Conservation (phyloP, 2,888 invertebrate genomes). For the Sacculina carcini region DNA sequence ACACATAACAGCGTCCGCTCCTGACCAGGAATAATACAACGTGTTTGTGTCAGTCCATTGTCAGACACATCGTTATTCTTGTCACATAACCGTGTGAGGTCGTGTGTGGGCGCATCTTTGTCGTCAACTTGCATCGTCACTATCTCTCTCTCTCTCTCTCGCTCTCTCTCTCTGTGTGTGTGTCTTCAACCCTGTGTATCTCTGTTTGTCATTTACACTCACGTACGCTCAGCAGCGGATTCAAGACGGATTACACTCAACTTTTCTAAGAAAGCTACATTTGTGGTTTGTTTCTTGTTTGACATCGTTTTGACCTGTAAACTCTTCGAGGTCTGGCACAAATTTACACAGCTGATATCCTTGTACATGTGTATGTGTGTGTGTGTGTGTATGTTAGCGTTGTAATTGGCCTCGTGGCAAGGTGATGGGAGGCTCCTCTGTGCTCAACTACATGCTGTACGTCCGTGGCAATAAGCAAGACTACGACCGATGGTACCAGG, state of each 20-base stretch:
- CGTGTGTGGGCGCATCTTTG: background rate
- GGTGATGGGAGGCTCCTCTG: conserved; percentile 57
- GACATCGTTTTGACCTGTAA: background rate
- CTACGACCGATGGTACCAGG: conserved; percentile 58
- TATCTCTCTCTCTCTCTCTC: conserved; percentile 1
- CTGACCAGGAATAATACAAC: no score
- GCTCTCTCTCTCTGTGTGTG: background rate
- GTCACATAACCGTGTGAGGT: background rate
- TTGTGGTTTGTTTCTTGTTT: no score
- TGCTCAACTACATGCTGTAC: conserved; percentile 76
- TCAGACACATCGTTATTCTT: background rate
- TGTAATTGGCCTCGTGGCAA: conserved; percentile 77
- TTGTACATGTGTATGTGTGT: background rate
- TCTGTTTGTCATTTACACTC: background rate
- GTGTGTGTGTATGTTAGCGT: conserved; percentile 22
- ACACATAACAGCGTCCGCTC: no score
- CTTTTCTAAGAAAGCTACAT: background rate
- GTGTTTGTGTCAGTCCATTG: background rate
- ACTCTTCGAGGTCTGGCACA: background rate
- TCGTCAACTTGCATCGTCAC: background rate
- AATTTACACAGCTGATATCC: background rate
- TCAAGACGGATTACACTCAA: background rate
- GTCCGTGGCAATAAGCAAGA: conserved; percentile 60
- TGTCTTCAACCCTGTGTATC: background rate
- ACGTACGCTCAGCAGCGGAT: background rate